Conservation (phyloP, 2,888 invertebrate species). For the Agonopterix subpropinquella region DNA sequence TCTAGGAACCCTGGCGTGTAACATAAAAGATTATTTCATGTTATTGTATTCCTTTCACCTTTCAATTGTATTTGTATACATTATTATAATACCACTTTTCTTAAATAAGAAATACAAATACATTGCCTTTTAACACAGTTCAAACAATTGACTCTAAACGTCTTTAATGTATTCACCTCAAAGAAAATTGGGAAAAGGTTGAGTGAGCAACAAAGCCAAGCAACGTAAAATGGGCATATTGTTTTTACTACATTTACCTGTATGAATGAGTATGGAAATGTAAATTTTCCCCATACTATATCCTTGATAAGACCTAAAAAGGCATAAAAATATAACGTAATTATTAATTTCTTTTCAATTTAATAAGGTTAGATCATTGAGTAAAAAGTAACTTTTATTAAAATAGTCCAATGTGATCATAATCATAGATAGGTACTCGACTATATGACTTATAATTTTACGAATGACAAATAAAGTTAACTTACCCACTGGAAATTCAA, state of each 20-base stretch:
- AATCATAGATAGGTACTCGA: too few relatives aligned
- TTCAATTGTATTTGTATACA: too few relatives aligned
- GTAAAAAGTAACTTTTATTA: too few relatives aligned
- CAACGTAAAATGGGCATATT: neutral
- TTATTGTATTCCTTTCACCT: too few relatives aligned
- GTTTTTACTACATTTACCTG: slow-evolving; percentile 36
- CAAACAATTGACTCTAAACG: too few relatives aligned
- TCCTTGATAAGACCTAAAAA: slow-evolving; percentile 61
- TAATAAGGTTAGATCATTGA: too few relatives aligned
- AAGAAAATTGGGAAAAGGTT: neutral
- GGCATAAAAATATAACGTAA: slow-evolving; percentile 3
- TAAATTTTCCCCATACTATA: slow-evolving; percentile 60
- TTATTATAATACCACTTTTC: neutral
- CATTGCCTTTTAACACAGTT: too few relatives aligned
- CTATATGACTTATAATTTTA: neutral
- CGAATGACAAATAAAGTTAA: slow-evolving; percentile 6
- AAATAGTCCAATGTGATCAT: too few relatives aligned
- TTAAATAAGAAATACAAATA: too few relatives aligned
- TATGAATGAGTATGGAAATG: slow-evolving; percentile 63
- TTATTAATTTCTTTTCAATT: neutral
- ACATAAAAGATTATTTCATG: too few relatives aligned
- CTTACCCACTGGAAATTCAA: slow-evolving; percentile 80
- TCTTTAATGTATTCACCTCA: too few relatives aligned
- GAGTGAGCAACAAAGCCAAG: slow-evolving; percentile 2
- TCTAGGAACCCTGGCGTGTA: too few relatives aligned